A percentile compares a stretch with the other conserved stretches of the same genome.
Conservation (phyloP, 2,797 vertebrate species). For the Leptoclinus maculatus region DNA sequence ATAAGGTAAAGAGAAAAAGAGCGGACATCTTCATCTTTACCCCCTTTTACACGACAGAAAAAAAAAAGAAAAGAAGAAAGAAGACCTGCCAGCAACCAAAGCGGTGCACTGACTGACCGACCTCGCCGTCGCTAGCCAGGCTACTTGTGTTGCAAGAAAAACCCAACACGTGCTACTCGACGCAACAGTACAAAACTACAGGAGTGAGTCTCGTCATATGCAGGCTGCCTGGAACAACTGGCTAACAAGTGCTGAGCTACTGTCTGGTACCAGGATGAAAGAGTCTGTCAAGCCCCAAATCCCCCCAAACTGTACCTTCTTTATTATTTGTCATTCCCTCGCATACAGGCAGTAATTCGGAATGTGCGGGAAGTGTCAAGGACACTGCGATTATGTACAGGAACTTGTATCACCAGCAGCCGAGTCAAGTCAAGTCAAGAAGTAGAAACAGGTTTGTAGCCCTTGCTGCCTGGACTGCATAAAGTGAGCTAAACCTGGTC, state of each 20-base stretch:
- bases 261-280: slow-evolving; percentile 3
- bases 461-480: neutral
- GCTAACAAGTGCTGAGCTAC: slow-evolving; percentile 1
- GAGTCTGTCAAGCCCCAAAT: slow-evolving; percentile 5
- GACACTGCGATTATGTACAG: neutral
- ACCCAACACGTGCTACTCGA: neutral
- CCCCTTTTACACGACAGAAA: neutral
- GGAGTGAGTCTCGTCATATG: neutral
- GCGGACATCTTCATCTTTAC: slow-evolving; percentile 23
- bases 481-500: neutral
- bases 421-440: slow-evolving; percentile 10
- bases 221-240: neutral
- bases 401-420: neutral
- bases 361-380: slow-evolving; percentile 1
- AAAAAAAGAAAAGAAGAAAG: neutral
- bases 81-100: neutral
- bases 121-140: neutral
- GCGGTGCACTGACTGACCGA: neutral
- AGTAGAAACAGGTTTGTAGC: neutral
- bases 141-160: neutral
- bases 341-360: neutral
- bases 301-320: neutral
- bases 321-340: neutral
- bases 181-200: neutral
- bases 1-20: slow-evolving; percentile 21